phyloP scores from a whole-genome alignment of 37 sponge, comb jelly and placozoan genomes.

The Geodia barretti region DNA sequence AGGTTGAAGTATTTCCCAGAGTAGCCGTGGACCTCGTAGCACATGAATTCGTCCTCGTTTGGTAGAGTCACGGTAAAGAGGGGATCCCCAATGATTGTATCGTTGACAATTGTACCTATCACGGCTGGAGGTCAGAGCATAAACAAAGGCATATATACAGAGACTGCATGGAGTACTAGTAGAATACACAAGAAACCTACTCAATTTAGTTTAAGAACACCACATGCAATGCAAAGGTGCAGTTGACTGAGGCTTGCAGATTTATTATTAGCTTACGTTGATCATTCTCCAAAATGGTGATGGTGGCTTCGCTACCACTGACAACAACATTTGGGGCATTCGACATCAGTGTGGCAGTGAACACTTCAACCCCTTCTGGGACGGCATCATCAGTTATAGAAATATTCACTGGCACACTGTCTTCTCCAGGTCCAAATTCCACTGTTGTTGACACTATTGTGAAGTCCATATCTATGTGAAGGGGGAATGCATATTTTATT shows the following conservation, averaged over 20 bases:
- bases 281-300: constrained; percentile 47
- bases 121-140: too few relatives aligned
- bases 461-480: not conserved
- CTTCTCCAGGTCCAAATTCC: not conserved
- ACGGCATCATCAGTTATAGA: not conserved
- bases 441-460: not conserved
- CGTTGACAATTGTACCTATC: constrained; percentile 38
- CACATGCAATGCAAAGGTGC: too few relatives aligned
- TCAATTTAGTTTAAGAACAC: too few relatives aligned
- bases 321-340: too few relatives aligned
- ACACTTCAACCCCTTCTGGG: constrained; percentile 1
- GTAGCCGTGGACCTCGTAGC: constrained; percentile 70
- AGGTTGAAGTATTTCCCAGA: constrained; percentile 45
- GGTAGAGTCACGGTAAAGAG: constrained; percentile 41
- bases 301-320: constrained; percentile 16
- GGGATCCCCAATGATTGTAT: constrained; percentile 60
- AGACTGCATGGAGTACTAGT: too few relatives aligned
- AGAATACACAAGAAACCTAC: too few relatives aligned
- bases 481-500: too few relatives aligned
- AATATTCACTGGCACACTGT: not conserved
- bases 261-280: too few relatives aligned
- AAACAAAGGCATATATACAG: too few relatives aligned
- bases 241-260: too few relatives aligned
- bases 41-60: constrained; percentile 4
- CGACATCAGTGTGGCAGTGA: not conserved